These are phyloP conservation scores for Ostrea edulis DNA, from an alignment of 1,140 invertebrate species.

Conservation along the genomic window DNA sequence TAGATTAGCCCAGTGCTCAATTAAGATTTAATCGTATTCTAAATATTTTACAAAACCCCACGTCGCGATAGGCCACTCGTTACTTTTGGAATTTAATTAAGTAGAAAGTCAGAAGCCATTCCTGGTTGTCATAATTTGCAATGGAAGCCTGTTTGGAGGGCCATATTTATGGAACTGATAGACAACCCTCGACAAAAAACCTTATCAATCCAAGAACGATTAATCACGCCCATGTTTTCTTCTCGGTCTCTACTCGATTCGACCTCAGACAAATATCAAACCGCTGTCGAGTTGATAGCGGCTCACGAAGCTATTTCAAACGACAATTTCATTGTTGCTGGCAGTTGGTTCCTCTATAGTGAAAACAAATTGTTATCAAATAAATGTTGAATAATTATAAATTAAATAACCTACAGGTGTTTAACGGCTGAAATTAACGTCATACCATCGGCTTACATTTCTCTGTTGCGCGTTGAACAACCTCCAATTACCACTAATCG, in stretches of 20 bases:
- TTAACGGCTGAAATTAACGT: constrained; percentile 40
- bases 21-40: constrained; percentile 42
- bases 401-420: constrained; percentile 35
- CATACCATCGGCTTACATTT: background rate
- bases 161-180: constrained; percentile 40
- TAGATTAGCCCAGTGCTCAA: constrained; percentile 27
- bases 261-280: constrained; percentile 25
- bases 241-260: background rate
- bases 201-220: constrained; percentile 27
- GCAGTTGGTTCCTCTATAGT: constrained; percentile 28
- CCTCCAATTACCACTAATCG: constrained; percentile 17
- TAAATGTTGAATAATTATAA: constrained; percentile 45
- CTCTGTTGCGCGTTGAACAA: background rate
- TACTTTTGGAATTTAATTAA: constrained; percentile 45
- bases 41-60: constrained; percentile 40
- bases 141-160: background rate
- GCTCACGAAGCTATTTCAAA: background rate
- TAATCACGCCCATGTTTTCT: constrained; percentile 36
- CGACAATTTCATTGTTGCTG: constrained; percentile 22
- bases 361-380: constrained; percentile 27
- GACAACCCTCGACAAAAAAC: constrained; percentile 34
- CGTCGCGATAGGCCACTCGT: constrained; percentile 33
- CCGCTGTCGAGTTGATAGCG: constrained; percentile 7
- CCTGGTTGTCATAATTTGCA: constrained; percentile 41
- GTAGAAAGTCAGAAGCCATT: constrained; percentile 39